Percentiles rank a stretch among this genome's conserved stretches.
These are phyloP conservation scores for Scomber scombrus DNA, from an alignment of 2,113 vertebrate species.

Conservation along the genomic window DNA sequence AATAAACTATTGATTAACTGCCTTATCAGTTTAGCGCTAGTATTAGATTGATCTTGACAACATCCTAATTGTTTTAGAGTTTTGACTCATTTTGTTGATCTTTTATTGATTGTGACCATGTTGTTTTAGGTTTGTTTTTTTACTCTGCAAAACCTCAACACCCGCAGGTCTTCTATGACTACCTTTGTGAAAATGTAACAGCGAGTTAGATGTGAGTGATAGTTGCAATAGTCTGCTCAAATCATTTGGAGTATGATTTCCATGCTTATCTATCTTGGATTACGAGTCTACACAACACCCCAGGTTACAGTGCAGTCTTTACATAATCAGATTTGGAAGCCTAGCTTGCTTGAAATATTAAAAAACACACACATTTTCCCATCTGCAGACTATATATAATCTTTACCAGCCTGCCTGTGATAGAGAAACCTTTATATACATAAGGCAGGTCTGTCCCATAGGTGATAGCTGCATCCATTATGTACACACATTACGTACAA, in stretches of 20 bases:
- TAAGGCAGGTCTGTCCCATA: slow-evolving; percentile 56
- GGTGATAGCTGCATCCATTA: slow-evolving; percentile 65
- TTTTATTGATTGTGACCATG: background rate
- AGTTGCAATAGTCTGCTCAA: background rate
- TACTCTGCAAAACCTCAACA: background rate
- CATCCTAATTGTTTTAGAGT: slow-evolving; percentile 15
- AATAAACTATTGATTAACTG: too few species aligned
- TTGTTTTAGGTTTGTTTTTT: background rate
- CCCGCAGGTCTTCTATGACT: background rate
- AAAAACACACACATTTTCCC: slow-evolving; percentile 28
- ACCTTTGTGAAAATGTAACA: background rate
- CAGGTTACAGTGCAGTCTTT: slow-evolving; percentile 34
- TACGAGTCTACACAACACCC: slow-evolving; percentile 29
- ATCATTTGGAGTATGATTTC: slow-evolving; percentile 18
- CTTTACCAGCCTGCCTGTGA: slow-evolving; percentile 43
- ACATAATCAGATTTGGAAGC: slow-evolving; percentile 56
- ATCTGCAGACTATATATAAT: slow-evolving; percentile 50
- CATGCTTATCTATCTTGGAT: slow-evolving; percentile 24
- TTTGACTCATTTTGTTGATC: background rate
- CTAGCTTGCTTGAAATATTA: slow-evolving; percentile 35
- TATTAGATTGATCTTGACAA: background rate
- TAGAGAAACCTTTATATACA: slow-evolving; percentile 47
- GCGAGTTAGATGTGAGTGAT: background rate
- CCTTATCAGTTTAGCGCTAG: background rate
- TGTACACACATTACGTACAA: slow-evolving; percentile 56